Base-by-base conservation (phyloP, 2,797 vertebrate species). In the Acanthurus leucopareius region DNA sequence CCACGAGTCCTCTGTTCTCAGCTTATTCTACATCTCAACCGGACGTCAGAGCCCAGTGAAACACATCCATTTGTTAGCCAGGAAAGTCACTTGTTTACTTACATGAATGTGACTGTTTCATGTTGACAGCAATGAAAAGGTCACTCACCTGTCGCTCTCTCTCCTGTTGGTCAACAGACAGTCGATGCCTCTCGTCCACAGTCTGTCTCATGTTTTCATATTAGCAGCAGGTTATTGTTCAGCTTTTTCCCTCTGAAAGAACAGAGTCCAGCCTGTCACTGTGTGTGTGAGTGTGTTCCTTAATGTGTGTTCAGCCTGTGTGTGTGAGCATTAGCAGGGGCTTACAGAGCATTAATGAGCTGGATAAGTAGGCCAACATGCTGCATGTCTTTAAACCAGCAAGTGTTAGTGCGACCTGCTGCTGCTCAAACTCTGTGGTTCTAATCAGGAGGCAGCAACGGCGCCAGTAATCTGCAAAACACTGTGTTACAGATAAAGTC, bases 311-410 rank as follows among this genome's bases (percentile, higher is more conserved):
- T 35, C 32, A 35, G 5, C 32, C 32, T 40, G 45, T 54, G 65
- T 16, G 44, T 69, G 66, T 63, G 65, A 70, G 85, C 76, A 86
- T 93, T 89, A 92, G 73, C 78, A 44, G 56, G 25, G 71, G 88
- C 88, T 94, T 94, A 93, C 60, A 59, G 58, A 61, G 87, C 76
- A 82, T 92, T 91, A 87, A 84, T 89, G 86, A 86, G 84, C 81
- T 60, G 79, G 86, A 70, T 80, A 90, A 88, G 85, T 85, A 81
- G 86, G 80, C 75, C 82, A 83, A 65, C 77, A 69, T 58, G 60
- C 73, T 70, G 70, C 66, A 86, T 80, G 75, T 82, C 80, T 69
- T 87, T 84, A 75, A 77, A 89, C 54, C 44, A 49, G 81, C 69
- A 86, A 75, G 47, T 42, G 52, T 71, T 63, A 69, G 64, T 58